A percentile compares a stretch with the other conserved stretches of the same genome.
Evolutionary conservation across 2,797 vertebrate genomes (phyloP).

Genomic region (Otus scops): DNA sequence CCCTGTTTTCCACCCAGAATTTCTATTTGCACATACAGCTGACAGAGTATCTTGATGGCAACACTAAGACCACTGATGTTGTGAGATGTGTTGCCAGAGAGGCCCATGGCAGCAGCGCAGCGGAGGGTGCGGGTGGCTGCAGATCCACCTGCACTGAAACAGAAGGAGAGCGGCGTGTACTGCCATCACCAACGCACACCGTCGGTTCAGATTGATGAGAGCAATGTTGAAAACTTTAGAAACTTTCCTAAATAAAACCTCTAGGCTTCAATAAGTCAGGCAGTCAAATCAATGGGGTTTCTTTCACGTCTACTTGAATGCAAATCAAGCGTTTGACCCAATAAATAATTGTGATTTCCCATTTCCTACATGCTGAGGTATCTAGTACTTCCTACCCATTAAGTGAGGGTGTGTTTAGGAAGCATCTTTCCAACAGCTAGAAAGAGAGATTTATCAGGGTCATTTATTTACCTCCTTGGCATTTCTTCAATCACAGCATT

Average conservation of each 20-base stretch:
- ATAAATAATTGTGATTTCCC: neutral
- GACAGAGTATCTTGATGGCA: neutral
- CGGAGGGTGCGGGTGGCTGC: no score
- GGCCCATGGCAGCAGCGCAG: neutral
- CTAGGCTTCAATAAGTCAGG: neutral
- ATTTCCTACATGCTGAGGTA: neutral
- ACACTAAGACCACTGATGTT: neutral
- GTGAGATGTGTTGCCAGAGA: neutral
- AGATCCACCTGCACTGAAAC: neutral
- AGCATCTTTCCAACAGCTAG: neutral
- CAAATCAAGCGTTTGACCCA: neutral
- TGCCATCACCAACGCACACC: accelerated
- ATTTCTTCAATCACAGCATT: neutral
- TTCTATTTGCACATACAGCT: neutral
- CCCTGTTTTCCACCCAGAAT: neutral
- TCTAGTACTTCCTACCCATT: neutral
- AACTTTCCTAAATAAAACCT: neutral
- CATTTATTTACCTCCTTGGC: neutral
- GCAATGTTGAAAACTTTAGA: neutral
- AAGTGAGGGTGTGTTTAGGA: neutral
- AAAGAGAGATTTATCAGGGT: neutral
- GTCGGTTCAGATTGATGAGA: neutral
- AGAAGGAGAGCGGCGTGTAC: neutral
- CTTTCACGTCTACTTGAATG: neutral
- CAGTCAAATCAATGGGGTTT: neutral